Conservation (phyloP, 2,888 invertebrate genomes). For the Brenthis daphne region DNA sequence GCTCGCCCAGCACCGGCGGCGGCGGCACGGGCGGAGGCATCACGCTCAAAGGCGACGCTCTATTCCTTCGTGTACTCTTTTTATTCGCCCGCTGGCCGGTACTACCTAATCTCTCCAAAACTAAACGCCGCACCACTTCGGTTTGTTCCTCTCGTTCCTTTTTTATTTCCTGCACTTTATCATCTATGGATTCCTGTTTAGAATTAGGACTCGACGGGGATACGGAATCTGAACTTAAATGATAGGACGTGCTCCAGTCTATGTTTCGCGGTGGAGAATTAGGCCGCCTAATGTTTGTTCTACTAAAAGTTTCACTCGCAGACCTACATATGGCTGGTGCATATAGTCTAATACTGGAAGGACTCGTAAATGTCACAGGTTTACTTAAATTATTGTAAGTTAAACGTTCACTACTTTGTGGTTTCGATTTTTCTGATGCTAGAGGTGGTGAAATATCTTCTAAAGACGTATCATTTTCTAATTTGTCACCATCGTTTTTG, state of each 20-base stretch:
- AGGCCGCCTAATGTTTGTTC: slow-evolving; percentile 52
- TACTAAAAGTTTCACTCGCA: slow-evolving; percentile 56
- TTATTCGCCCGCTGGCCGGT: slow-evolving; percentile 49
- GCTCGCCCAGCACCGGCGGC: slow-evolving; percentile 55
- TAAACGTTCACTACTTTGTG: slow-evolving; percentile 32
- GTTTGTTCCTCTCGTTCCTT: slow-evolving; percentile 92
- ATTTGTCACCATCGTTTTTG: slow-evolving; percentile 23
- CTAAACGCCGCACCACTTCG: slow-evolving; percentile 90
- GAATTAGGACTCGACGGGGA: slow-evolving; percentile 71
- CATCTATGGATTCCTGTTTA: slow-evolving; percentile 71
- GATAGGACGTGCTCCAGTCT: slow-evolving; percentile 47
- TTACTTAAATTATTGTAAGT: slow-evolving; percentile 26
- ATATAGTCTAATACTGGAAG: slow-evolving; percentile 60
- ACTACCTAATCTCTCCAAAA: slow-evolving; percentile 87
- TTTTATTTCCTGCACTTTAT: slow-evolving; percentile 88
- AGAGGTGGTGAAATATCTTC: slow-evolving; percentile 62
- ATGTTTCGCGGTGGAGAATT: slow-evolving; percentile 56
- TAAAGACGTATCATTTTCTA: slow-evolving; percentile 43
- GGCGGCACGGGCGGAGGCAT: slow-evolving; percentile 61
- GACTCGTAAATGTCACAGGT: slow-evolving; percentile 45
- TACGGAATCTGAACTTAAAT: slow-evolving; percentile 57
- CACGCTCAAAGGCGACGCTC: slow-evolving; percentile 48
- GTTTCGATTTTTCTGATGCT: slow-evolving; percentile 54
- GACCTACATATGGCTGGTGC: slow-evolving; percentile 71
- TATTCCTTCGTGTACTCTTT: slow-evolving; percentile 51